Base-by-base conservation (phyloP, 1,140 invertebrate species). In the Zophobas morio region DNA sequence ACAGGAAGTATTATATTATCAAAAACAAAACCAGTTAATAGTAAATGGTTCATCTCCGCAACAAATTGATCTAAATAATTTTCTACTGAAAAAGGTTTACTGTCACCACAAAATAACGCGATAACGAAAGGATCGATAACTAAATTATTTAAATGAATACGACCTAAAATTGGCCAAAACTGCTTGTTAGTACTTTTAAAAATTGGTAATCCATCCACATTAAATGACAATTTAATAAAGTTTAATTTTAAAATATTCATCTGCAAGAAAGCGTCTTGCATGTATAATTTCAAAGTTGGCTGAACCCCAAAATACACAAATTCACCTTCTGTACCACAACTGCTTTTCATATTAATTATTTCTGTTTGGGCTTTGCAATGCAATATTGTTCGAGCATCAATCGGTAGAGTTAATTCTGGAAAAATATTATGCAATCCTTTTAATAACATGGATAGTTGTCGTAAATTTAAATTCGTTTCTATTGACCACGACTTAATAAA, bases 141-240 rank as follows among this genome's bases (percentile, higher is more conserved):
- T 1, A 72, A 32, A 2, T 49, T 2, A 36, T 39, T 34, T 51
- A 72, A 4, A 6, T 46, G 46, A 32, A 42, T 33, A 5, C 46
- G 49, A 51, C 46, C 49, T 36, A 47, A 72, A 72, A 72, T 72
- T n/a, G 70, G 42, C 70, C 46, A 72, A 34, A 72, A 72, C n/a
- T 72, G 70, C 8, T 36, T 51, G 53, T 49, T 72, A 33, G 42
- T 34, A 72, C 40, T 72, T 1, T 72, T 47, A 49, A 72, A 51
- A 20, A 72, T 1, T n/a, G 46, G 42, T 1, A 72, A n/a, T 3
- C 42, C 70, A 49, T 72, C 46, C 5, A 72, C 39, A 33, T 72
- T 72, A 35, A 72, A 51, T 3, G 47, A 51, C 6, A 72, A 6
- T 36, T 42, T 5, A 20, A 20, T 20, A 20, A 20, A 20, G 20